Conservation (phyloP, 2,113 vertebrate genomes). For the Artemisiospiza belli region DNA sequence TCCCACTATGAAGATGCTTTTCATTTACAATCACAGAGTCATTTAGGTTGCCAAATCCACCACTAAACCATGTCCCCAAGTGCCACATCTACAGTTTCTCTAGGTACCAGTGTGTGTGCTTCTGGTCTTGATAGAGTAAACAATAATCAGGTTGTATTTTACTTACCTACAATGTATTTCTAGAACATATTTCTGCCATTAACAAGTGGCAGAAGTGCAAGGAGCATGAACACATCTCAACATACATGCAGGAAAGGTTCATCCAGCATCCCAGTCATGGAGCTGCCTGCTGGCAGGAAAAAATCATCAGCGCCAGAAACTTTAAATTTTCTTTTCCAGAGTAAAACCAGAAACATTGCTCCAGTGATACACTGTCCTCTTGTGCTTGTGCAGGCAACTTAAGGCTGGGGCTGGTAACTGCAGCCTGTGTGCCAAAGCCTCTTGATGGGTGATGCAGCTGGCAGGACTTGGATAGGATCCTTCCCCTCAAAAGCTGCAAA, state of each 20-base stretch:
- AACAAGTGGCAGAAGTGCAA: not conserved
- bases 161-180: not conserved
- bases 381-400: not conserved
- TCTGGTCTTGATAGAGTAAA: not conserved
- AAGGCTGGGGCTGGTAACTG: not conserved
- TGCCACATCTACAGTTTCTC: not conserved
- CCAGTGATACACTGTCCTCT: not conserved
- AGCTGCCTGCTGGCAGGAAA: not conserved
- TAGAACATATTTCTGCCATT: not conserved
- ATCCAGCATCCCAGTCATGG: not conserved
- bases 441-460: not conserved
- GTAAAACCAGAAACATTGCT: not conserved
- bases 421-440: fast-evolving
- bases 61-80: not conserved
- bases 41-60: not conserved
- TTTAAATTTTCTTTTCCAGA: not conserved
- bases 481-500: not conserved
- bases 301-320: not conserved
- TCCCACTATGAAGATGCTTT: not conserved
- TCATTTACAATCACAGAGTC: not conserved
- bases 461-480: not conserved
- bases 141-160: not conserved
- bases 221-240: not conserved
- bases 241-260: fast-evolving
- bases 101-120: not conserved